These are phyloP conservation scores for Castor canadensis DNA, from an alignment of 2,113 vertebrate genomes.

Conservation along the genomic window DNA sequence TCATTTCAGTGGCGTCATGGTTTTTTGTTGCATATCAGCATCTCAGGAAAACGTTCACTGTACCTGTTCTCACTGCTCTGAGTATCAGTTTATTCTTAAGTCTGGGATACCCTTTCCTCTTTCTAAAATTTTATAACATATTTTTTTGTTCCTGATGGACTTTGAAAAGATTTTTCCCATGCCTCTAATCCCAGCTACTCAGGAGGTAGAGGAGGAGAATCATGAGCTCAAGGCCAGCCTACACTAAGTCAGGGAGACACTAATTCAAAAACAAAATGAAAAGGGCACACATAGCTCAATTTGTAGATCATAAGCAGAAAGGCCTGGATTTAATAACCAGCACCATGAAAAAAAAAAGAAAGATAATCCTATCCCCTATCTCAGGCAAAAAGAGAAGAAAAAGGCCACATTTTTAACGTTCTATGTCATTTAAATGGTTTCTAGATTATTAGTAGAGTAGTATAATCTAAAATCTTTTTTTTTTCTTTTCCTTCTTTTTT, in stretches of 20 bases:
- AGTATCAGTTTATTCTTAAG: not conserved
- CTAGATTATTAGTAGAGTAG: not conserved
- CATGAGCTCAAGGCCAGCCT: too few relatives aligned
- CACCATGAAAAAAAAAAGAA: too few relatives aligned
- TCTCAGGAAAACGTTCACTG: not conserved
- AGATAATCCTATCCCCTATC: not conserved
- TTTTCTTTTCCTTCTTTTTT: too few relatives aligned
- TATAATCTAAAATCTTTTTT: not conserved
- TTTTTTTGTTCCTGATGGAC: not conserved
- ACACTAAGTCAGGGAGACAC: too few relatives aligned
- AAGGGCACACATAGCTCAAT: too few relatives aligned
- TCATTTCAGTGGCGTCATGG: fast-evolving
- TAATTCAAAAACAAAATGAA: too few relatives aligned
- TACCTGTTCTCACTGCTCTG: fast-evolving
- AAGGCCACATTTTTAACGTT: not conserved
- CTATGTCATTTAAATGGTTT: not conserved
- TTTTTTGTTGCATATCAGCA: fast-evolving
- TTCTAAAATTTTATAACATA: not conserved
- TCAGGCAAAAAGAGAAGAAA: not conserved
- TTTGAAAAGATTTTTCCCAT: too few relatives aligned
- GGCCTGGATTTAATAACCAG: too few relatives aligned
- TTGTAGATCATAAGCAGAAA: too few relatives aligned
- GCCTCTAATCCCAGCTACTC: too few relatives aligned
- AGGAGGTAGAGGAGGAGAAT: too few relatives aligned
- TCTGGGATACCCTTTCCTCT: not conserved